Percentiles rank a stretch among this genome's conserved stretches.
Conservation (phyloP, 2,113 vertebrate species). For the Vombatus ursinus region DNA sequence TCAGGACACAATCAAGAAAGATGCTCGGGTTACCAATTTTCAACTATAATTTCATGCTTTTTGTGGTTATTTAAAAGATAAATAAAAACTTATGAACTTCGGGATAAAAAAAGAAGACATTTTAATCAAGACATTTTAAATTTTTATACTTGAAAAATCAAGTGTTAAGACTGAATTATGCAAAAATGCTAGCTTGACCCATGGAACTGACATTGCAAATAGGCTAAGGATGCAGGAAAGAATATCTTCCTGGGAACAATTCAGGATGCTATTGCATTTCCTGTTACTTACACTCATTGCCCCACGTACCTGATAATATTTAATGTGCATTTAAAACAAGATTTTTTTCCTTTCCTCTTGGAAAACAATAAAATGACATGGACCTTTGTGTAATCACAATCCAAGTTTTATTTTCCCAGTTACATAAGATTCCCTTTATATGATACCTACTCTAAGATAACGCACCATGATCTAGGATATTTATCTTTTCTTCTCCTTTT, state of each 20-base stretch:
- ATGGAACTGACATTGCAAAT: constrained; percentile 61
- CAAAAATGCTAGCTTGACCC: constrained; percentile 30
- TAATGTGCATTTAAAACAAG: background rate
- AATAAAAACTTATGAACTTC: constrained; percentile 37
- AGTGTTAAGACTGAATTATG: constrained; percentile 50
- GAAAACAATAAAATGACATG: background rate
- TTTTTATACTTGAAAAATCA: constrained; percentile 59
- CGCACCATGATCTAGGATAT: background rate
- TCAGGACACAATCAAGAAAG: background rate
- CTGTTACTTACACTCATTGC: background rate
- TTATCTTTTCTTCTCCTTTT: background rate
- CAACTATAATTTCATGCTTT: constrained; percentile 29
- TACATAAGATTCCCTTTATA: background rate
- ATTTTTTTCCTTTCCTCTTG: background rate
- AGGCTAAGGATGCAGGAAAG: constrained; percentile 29
- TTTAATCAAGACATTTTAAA: constrained; percentile 55
- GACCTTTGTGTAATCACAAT: background rate
- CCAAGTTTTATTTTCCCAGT: background rate
- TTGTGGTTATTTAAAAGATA: constrained; percentile 16
- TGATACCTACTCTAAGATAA: background rate
- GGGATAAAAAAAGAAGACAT: background rate
- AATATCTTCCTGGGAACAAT: constrained; percentile 11
- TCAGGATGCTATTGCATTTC: constrained; percentile 4
- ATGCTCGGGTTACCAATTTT: constrained; percentile 22
- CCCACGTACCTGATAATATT: background rate